A percentile compares a stretch with the other conserved stretches of the same genome.
Evolutionary conservation across 2,113 vertebrate species (phyloP).

Genomic region (Daboia siamensis): DNA sequence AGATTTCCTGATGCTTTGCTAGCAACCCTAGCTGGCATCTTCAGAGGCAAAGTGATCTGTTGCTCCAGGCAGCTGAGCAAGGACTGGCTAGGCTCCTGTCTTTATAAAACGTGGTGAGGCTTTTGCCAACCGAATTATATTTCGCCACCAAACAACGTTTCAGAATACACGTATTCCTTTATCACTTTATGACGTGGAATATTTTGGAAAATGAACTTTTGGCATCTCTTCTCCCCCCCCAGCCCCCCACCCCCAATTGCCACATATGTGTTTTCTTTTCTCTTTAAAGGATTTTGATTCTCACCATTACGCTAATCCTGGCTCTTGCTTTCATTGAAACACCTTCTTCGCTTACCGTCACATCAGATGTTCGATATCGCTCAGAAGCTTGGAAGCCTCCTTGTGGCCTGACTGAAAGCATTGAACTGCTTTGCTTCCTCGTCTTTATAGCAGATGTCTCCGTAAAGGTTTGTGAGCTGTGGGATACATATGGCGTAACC

Average conservation of each 20-base stretch:
- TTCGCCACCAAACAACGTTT: background rate
- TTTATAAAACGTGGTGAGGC: background rate
- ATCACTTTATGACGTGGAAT: background rate
- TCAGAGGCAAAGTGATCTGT: background rate
- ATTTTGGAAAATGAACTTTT: background rate
- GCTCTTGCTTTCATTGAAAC: constrained; percentile 85
- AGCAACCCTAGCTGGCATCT: background rate
- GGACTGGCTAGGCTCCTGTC: background rate
- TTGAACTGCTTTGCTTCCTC: constrained; percentile 83
- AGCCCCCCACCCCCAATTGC: no score
- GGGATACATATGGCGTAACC: background rate
- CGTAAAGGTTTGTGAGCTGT: constrained; percentile 77
- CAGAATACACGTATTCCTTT: background rate
- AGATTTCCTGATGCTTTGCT: background rate
- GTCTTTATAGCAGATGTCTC: constrained; percentile 76
- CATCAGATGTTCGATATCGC: constrained; percentile 80
- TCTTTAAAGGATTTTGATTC: constrained; percentile 71
- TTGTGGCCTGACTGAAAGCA: constrained; percentile 82
- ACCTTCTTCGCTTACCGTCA: constrained; percentile 82
- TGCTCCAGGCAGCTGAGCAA: background rate
- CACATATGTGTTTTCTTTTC: background rate
- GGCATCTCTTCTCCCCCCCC: no score
- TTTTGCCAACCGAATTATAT: background rate
- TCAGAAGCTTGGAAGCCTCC: constrained; percentile 76
- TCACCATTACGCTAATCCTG: constrained; percentile 80